Conservation (phyloP, 2,797 vertebrate genomes). For the Miichthys miiuy region DNA sequence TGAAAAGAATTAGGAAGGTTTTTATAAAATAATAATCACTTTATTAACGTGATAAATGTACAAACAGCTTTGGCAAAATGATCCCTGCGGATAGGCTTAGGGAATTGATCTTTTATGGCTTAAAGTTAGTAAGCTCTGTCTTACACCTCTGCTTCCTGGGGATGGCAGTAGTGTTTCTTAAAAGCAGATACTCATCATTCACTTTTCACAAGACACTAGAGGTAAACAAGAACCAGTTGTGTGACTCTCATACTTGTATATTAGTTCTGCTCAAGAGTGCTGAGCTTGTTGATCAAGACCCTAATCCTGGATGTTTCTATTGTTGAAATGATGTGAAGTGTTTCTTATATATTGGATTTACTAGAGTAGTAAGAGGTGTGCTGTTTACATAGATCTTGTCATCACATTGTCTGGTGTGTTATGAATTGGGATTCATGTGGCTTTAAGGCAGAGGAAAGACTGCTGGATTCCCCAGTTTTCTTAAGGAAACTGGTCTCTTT, state of each 20-base stretch:
- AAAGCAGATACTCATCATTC: constrained; percentile 1
- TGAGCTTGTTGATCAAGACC: not conserved
- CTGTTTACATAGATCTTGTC: not conserved
- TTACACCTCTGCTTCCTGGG: constrained; percentile 16
- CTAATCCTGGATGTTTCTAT: not conserved
- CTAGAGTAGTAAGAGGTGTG: not conserved
- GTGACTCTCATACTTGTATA: not conserved
- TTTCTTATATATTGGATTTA: not conserved
- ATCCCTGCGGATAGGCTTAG: not conserved
- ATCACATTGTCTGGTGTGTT: constrained; percentile 1
- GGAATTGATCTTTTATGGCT: not conserved
- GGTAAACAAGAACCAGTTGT: not conserved
- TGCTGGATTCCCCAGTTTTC: constrained; percentile 9
- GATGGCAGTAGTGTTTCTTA: constrained; percentile 23
- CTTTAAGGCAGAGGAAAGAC: constrained; percentile 18
- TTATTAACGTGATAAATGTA: not conserved
- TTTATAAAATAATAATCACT: not conserved
- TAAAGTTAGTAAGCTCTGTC: not conserved
- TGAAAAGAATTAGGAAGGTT: not conserved
- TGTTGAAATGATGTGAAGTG: not conserved
- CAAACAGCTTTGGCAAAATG: not conserved
- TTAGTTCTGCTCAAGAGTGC: not conserved
- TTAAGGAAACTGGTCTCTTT: constrained; percentile 22
- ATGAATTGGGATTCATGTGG: constrained; percentile 8
- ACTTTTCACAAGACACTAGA: not conserved